phyloP scores from a whole-genome alignment of 2,888 invertebrate species.

The Melanostoma scalare region DNA sequence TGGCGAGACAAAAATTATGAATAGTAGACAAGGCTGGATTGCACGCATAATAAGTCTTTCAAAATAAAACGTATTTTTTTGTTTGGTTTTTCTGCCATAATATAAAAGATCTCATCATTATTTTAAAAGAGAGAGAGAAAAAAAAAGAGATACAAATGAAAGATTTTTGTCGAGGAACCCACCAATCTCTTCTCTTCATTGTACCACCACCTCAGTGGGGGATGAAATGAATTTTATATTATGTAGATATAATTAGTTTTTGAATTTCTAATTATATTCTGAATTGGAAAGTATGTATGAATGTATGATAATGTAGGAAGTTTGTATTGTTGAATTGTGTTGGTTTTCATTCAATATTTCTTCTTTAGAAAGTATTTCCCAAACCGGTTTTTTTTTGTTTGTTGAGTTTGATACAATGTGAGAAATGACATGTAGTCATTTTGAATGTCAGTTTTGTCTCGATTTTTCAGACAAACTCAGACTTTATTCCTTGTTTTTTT shows the following conservation, averaged over 20 bases:
- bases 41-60: conserved; percentile 28
- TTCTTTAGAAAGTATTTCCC: not conserved
- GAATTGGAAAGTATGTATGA: not conserved
- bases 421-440: too few relatives aligned
- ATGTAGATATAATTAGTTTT: conserved; percentile 8
- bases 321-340: not conserved
- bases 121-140: conserved; percentile 13
- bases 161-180: not conserved
- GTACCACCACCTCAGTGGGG: not conserved
- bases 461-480: too few relatives aligned
- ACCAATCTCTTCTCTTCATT: not conserved
- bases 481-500: too few relatives aligned
- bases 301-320: not conserved
- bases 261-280: conserved; percentile 27
- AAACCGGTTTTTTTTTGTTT: not conserved
- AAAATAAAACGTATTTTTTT: not conserved
- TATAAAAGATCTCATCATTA: conserved; percentile 19
- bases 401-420: too few relatives aligned
- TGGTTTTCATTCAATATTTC: conserved; percentile 22
- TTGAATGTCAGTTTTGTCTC: too few relatives aligned
- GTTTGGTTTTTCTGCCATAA: conserved; percentile 12
- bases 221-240: not conserved
- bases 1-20: conserved; percentile 52
- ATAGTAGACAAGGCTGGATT: conserved; percentile 49
- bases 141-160: conserved; percentile 13